Evolutionary conservation across 2,888 invertebrate species (phyloP).

Genomic region (Troilus luridus): DNA sequence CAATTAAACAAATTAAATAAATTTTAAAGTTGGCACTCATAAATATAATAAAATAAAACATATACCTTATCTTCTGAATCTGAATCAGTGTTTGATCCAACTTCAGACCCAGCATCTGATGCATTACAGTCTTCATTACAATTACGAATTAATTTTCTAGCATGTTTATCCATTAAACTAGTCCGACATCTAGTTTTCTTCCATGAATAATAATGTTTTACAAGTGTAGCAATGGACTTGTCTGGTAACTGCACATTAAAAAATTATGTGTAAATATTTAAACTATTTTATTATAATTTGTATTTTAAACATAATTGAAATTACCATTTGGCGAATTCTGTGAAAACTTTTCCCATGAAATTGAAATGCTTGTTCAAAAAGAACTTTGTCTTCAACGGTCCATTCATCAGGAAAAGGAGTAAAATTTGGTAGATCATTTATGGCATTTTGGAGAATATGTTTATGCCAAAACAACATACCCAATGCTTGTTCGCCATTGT

Average conservation of each 20-base stretch:
- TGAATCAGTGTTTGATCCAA: slow-evolving; percentile 88
- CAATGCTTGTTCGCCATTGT: slow-evolving; percentile 96
- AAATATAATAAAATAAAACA: slow-evolving; percentile 66
- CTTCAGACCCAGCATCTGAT: slow-evolving; percentile 88
- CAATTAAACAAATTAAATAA: background rate
- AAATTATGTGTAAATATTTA: background rate
- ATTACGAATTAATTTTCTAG: slow-evolving; percentile 75
- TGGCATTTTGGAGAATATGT: slow-evolving; percentile 93
- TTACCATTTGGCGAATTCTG: slow-evolving; percentile 96
- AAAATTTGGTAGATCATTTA: slow-evolving; percentile 94
- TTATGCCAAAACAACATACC: slow-evolving; percentile 99
- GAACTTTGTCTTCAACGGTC: slow-evolving; percentile 97
- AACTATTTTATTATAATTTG: background rate
- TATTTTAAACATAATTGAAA: slow-evolving; percentile 60
- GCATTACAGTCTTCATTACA: slow-evolving; percentile 74
- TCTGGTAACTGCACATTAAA: slow-evolving; percentile 84
- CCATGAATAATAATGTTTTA: slow-evolving; percentile 99
- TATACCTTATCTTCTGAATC: slow-evolving; percentile 92
- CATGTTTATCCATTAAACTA: slow-evolving; percentile 92
- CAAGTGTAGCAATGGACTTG: slow-evolving; percentile 94
- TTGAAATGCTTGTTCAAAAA: slow-evolving; percentile 98
- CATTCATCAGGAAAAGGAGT: slow-evolving; percentile 98
- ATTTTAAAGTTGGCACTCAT: slow-evolving; percentile 11
- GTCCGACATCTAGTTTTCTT: slow-evolving; percentile 94
- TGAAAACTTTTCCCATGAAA: slow-evolving; percentile 99